Percentiles rank a stretch among this genome's conserved stretches.
phyloP scores from a whole-genome alignment of 2,113 vertebrate species.

The Eidolon helvum region DNA sequence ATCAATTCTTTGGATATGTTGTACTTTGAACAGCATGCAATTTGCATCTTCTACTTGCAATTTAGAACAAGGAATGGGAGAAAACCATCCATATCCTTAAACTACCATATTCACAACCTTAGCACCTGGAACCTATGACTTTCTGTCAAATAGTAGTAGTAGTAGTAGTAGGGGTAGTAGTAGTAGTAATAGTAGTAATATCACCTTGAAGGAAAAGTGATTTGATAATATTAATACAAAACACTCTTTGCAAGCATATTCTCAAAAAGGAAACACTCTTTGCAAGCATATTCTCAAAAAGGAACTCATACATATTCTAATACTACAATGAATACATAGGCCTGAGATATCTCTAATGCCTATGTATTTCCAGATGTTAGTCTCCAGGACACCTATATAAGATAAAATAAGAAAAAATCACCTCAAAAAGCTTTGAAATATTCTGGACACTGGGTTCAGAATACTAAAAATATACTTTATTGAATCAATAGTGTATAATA shows the following conservation, averaged over 20 bases:
- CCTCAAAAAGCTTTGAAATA: background rate
- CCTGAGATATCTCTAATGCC: background rate
- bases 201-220: background rate
- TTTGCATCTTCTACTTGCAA: background rate
- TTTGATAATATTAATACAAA: background rate
- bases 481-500: background rate
- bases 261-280: background rate
- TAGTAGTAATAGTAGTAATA: background rate
- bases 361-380: background rate
- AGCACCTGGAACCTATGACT: background rate
- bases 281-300: background rate
- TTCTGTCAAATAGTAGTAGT: background rate
- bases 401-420: background rate
- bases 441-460: background rate
- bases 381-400: background rate
- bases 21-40: background rate
- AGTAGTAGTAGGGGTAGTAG: no score
- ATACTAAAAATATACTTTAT: background rate
- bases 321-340: background rate
- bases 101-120: background rate
- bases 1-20: background rate
- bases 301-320: background rate
- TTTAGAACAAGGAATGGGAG: background rate
- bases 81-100: background rate
- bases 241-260: background rate